Percentiles rank a stretch among this genome's conserved stretches.
phyloP scores from a whole-genome alignment of 2,797 vertebrate genomes.

The Poecilia wingei region DNA sequence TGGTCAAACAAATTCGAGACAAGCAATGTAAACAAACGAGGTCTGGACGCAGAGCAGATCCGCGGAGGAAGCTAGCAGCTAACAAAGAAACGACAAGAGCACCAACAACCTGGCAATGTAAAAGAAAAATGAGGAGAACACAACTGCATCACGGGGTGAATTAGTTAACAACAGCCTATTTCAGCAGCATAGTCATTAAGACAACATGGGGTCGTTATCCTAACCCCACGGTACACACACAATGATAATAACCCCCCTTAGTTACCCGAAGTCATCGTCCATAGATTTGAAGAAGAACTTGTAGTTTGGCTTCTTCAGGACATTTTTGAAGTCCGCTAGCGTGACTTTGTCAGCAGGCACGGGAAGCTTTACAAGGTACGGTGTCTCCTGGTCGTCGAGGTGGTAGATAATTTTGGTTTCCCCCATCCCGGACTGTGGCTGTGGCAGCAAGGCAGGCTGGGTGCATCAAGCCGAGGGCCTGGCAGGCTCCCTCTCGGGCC shows the following conservation, averaged over 20 bases:
- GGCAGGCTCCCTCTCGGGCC: slow-evolving; percentile 81
- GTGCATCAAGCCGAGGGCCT: slow-evolving; percentile 82
- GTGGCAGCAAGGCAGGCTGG: slow-evolving; percentile 74
- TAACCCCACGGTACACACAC: slow-evolving; percentile 15
- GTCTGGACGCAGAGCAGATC: slow-evolving; percentile 62
- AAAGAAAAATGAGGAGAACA: slow-evolving; percentile 35
- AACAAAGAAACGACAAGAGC: slow-evolving; percentile 71
- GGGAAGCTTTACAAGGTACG: slow-evolving; percentile 95
- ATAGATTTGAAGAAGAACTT: slow-evolving; percentile 99
- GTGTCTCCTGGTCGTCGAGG: slow-evolving; percentile 98
- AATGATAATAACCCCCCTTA: slow-evolving; percentile 49
- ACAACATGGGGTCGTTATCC: not conserved
- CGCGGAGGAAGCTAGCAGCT: slow-evolving; percentile 65
- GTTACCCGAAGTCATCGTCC: slow-evolving; percentile 98
- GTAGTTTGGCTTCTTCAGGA: slow-evolving; percentile 95
- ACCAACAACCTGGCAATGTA: slow-evolving; percentile 36
- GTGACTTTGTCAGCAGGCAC: slow-evolving; percentile 94
- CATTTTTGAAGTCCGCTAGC: slow-evolving; percentile 95
- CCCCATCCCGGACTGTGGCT: slow-evolving; percentile 86
- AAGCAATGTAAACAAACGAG: slow-evolving; percentile 79
- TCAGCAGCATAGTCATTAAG: not conserved
- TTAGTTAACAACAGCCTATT: not conserved
- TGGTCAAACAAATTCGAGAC: slow-evolving; percentile 36
- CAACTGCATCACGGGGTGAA: slow-evolving; percentile 10
- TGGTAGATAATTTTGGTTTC: slow-evolving; percentile 99